These are phyloP conservation scores for Thalassaphorura encarpata DNA, from an alignment of 1,140 invertebrate genomes.

Conservation along the genomic window DNA sequence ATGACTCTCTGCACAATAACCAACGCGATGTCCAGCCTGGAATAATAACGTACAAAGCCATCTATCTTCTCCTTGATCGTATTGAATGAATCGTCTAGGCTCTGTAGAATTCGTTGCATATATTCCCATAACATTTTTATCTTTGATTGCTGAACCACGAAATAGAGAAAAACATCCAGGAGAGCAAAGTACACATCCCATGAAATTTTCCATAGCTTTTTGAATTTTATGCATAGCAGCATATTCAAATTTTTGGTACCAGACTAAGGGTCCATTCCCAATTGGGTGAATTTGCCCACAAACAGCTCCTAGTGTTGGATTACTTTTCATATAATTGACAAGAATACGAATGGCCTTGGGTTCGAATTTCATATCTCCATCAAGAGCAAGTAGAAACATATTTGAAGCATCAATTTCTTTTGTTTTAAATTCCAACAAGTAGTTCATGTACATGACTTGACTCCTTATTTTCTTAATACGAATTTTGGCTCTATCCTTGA, in stretches of 20 bases:
- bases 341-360: slow-evolving; percentile 43
- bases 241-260: slow-evolving; percentile 58
- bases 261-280: slow-evolving; percentile 40
- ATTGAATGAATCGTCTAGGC: slow-evolving; percentile 42
- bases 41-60: slow-evolving; percentile 55
- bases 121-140: slow-evolving; percentile 49
- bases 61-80: slow-evolving; percentile 47
- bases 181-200: slow-evolving; percentile 54
- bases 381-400: slow-evolving; percentile 45
- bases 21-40: slow-evolving; percentile 53
- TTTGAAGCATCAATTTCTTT: slow-evolving; percentile 44
- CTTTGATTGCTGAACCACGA: slow-evolving; percentile 48
- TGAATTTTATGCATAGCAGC: slow-evolving; percentile 51
- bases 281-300: slow-evolving; percentile 44
- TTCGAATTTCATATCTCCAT: slow-evolving; percentile 47
- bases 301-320: slow-evolving; percentile 43
- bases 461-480: slow-evolving; percentile 43
- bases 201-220: slow-evolving; percentile 55
- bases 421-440: slow-evolving; percentile 46
- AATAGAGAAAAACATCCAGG: slow-evolving; percentile 53
- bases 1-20: slow-evolving; percentile 55
- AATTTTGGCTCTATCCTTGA: slow-evolving; percentile 42
- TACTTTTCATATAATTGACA: slow-evolving; percentile 46
- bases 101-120: slow-evolving; percentile 47
- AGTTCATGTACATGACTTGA: slow-evolving; percentile 55